phyloP scores from a whole-genome alignment of 2,888 invertebrate species.

The Pheosia tremula region DNA sequence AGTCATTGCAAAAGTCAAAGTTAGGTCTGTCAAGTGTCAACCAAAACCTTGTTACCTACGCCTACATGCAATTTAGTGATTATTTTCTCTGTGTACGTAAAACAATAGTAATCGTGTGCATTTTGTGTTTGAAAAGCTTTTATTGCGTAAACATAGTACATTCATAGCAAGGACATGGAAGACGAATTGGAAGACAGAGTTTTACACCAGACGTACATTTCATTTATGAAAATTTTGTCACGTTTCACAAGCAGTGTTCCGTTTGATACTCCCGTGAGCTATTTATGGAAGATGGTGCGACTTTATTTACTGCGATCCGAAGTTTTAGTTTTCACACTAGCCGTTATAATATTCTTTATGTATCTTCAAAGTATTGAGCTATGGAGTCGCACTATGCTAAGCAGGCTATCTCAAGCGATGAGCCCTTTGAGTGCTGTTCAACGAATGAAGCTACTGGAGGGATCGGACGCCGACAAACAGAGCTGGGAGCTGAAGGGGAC shows the following conservation, averaged over 20 bases:
- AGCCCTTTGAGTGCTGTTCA: conserved; percentile 86
- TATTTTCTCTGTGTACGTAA: too few species aligned
- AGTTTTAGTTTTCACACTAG: conserved; percentile 88
- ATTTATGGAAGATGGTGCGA: conserved; percentile 92
- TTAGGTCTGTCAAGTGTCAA: too few species aligned
- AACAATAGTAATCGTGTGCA: conserved; percentile 11
- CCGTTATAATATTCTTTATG: conserved; percentile 89
- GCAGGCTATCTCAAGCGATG: conserved; percentile 87
- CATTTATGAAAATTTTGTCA: conserved; percentile 93
- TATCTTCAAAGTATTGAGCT: conserved; percentile 93
- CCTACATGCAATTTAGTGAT: too few species aligned
- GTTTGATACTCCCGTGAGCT: conserved; percentile 89
- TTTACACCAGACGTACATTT: conserved; percentile 93
- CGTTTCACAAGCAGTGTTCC: conserved; percentile 92
- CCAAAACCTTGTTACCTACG: too few species aligned
- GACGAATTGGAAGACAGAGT: conserved; percentile 96
- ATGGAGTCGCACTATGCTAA: conserved; percentile 91
- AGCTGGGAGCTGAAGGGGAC: conserved; percentile 91
- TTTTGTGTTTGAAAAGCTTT: conserved; percentile 19
- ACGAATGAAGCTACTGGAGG: conserved; percentile 82
- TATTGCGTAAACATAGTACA: conserved; percentile 35
- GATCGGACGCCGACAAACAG: conserved; percentile 82
- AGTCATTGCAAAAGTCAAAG: too few species aligned
- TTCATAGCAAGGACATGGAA: conserved; percentile 87
- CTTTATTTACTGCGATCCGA: conserved; percentile 92